phyloP scores from a whole-genome alignment of 2,888 invertebrate species.

The Helobdella robusta region DNA sequence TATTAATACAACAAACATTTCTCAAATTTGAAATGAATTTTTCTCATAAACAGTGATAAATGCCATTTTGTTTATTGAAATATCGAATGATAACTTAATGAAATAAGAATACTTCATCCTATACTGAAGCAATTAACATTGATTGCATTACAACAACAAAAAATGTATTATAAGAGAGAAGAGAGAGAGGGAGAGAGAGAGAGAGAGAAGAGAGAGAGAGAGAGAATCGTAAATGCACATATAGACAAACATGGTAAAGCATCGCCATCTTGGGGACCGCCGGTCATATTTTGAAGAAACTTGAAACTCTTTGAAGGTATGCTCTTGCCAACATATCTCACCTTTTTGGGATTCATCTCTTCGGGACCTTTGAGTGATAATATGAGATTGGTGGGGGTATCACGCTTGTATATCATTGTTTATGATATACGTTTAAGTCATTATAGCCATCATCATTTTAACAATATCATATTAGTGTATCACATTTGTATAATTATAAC shows the following conservation, averaged over 20 bases:
- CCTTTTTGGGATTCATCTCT: constrained; percentile 43
- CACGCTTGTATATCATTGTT: neutral
- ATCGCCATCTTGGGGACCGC: constrained; percentile 9
- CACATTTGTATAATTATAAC: neutral
- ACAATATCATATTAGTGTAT: constrained; percentile 51
- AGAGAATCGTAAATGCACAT: neutral
- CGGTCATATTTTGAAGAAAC: constrained; percentile 47
- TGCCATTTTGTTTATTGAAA: too few species aligned
- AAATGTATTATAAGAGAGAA: too few species aligned
- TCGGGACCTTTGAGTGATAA: constrained; percentile 33
- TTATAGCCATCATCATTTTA: constrained; percentile 56
- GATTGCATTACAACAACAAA: too few species aligned
- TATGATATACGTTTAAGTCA: constrained; percentile 54
- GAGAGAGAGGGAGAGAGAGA: constrained; percentile 9
- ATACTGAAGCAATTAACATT: too few species aligned
- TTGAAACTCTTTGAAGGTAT: constrained; percentile 64
- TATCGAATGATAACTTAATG: too few species aligned
- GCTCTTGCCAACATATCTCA: constrained; percentile 43
- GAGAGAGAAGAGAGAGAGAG: neutral
- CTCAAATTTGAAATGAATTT: too few species aligned
- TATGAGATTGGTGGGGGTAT: neutral
- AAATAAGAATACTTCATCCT: too few species aligned
- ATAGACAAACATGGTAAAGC: constrained; percentile 1
- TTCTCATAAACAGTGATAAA: too few species aligned
- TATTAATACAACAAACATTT: too few species aligned